A percentile compares a stretch with the other conserved stretches of the same genome.
phyloP scores from a whole-genome alignment of 2,888 invertebrate species.

The Hirtodrosophila confusa region DNA sequence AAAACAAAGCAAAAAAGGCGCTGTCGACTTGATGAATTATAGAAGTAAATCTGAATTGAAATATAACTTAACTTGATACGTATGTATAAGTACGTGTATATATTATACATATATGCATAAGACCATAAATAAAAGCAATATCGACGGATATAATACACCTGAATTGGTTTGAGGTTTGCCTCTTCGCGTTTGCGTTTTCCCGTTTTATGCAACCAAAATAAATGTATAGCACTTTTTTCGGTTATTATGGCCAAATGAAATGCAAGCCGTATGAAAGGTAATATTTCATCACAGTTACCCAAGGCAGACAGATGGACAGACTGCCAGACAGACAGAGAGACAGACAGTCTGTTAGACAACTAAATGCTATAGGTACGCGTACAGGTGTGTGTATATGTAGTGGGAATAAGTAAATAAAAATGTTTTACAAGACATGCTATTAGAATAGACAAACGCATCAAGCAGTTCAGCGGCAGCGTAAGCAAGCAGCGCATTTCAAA shows the following conservation, averaged over 20 bases:
- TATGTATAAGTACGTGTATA: constrained; percentile 21
- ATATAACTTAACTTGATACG: constrained; percentile 56
- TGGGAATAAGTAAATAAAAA: too few species aligned
- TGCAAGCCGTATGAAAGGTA: constrained; percentile 66
- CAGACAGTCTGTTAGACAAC: constrained; percentile 25
- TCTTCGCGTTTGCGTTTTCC: background rate
- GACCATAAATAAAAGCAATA: constrained; percentile 18
- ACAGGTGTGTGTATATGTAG: too few species aligned
- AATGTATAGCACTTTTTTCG: constrained; percentile 58
- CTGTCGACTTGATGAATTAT: constrained; percentile 71
- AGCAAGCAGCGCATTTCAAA: too few species aligned
- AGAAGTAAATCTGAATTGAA: constrained; percentile 73
- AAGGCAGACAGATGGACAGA: constrained; percentile 23
- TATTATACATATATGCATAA: constrained; percentile 14
- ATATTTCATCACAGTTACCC: constrained; percentile 68
- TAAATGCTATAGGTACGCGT: constrained; percentile 12
- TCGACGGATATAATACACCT: constrained; percentile 19
- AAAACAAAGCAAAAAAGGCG: constrained; percentile 29
- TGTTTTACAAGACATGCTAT: too few species aligned
- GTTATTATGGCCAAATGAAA: constrained; percentile 72
- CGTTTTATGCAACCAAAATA: constrained; percentile 1
- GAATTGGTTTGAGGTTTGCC: constrained; percentile 20
- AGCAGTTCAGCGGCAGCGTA: too few species aligned
- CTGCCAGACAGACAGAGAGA: constrained; percentile 12
- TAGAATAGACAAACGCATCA: too few species aligned